Conservation (phyloP, 2,888 invertebrate species). For the Hipparchia semele region DNA sequence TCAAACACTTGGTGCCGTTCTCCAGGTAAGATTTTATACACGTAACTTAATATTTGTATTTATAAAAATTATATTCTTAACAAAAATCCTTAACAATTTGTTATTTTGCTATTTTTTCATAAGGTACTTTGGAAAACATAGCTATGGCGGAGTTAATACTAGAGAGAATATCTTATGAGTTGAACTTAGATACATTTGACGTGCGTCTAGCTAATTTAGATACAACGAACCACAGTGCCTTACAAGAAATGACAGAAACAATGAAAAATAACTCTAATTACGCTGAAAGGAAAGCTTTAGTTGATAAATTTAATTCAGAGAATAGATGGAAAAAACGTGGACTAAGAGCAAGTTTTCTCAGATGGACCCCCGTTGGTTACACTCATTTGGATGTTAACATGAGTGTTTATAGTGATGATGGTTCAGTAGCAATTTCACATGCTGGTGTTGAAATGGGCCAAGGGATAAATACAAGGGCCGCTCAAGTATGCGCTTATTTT, state of each 20-base stretch:
- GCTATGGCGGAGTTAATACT: conserved; percentile 85
- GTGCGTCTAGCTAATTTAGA: conserved; percentile 67
- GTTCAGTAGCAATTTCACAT: conserved; percentile 87
- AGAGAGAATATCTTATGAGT: conserved; percentile 84
- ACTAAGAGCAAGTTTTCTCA: conserved; percentile 86
- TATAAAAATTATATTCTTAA: background rate
- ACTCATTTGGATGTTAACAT: conserved; percentile 81
- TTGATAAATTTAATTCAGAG: conserved; percentile 84
- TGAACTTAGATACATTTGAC: conserved; percentile 82
- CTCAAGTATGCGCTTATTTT: conserved; percentile 86
- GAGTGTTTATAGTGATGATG: conserved; percentile 88
- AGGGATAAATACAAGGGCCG: conserved; percentile 88
- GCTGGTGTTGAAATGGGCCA: conserved; percentile 92
- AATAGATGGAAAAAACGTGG: conserved; percentile 92
- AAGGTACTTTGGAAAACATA: conserved; percentile 85
- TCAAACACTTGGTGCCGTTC: conserved; percentile 72
- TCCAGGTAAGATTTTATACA: conserved; percentile 62
- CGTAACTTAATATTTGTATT: background rate
- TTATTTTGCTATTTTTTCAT: background rate
- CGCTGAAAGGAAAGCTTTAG: conserved; percentile 64
- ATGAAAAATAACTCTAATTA: conserved; percentile 69
- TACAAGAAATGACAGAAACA: conserved; percentile 69
- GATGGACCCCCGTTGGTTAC: conserved; percentile 82
- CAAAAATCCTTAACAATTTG: no score
- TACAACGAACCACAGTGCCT: conserved; percentile 68